Conservation (phyloP, 2,888 invertebrate genomes). For the Calephelis perditalis region DNA sequence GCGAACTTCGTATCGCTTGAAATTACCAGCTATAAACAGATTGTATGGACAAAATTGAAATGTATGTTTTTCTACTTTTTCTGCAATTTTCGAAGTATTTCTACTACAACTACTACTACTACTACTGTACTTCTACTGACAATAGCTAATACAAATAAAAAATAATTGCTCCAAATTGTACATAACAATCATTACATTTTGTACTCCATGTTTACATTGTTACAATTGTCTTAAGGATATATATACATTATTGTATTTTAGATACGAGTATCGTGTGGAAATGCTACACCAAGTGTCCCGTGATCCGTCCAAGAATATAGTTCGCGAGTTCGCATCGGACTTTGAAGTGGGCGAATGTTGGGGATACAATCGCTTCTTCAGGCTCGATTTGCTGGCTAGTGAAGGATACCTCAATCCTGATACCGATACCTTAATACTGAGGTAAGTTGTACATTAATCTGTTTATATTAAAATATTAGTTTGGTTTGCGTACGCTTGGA, state of each 20-base stretch:
- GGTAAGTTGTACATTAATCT: constrained; percentile 59
- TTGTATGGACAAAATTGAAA: too few relatives aligned
- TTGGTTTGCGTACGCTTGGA: too few relatives aligned
- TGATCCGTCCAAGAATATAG: constrained; percentile 91
- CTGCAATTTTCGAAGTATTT: too few relatives aligned
- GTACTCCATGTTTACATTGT: neutral
- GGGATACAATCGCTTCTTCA: constrained; percentile 96
- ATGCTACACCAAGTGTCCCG: constrained; percentile 94
- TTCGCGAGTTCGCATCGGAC: constrained; percentile 95
- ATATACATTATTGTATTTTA: constrained; percentile 38
- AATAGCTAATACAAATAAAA: too few relatives aligned
- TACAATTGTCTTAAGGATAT: neutral
- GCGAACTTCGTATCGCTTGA: too few relatives aligned
- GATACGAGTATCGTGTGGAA: constrained; percentile 95
- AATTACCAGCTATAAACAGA: too few relatives aligned
- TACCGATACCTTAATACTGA: constrained; percentile 88
- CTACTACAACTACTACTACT: too few relatives aligned
- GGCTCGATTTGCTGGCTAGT: constrained; percentile 91
- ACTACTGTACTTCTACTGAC: too few relatives aligned
- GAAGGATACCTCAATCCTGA: constrained; percentile 94
- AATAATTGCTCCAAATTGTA: neutral
- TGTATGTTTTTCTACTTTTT: too few relatives aligned
- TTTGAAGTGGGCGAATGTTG: constrained; percentile 98
- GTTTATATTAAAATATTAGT: too few relatives aligned
- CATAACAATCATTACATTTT: constrained; percentile 2